Conservation (phyloP, 1,140 invertebrate genomes). For the Choristoneura fumiferana region DNA sequence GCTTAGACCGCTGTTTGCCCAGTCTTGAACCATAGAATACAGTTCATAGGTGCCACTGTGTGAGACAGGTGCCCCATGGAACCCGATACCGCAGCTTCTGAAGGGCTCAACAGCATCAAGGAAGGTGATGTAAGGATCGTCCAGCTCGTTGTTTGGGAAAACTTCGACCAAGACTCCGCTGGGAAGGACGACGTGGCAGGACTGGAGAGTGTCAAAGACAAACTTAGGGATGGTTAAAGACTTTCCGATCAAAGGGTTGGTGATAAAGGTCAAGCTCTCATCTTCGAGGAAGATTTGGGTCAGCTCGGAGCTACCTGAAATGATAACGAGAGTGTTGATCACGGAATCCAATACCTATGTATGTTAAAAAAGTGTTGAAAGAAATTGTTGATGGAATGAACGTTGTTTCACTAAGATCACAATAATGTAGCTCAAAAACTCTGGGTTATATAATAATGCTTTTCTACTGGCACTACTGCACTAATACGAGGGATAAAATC, state of each 20-base stretch:
- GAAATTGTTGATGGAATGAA: background rate
- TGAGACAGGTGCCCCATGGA: constrained; percentile 32
- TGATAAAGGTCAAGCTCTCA: constrained; percentile 29
- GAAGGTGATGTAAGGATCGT: constrained; percentile 30
- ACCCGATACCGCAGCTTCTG: constrained; percentile 36
- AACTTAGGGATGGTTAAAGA: constrained; percentile 36
- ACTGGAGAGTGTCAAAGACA: constrained; percentile 34
- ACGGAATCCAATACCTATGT: background rate
- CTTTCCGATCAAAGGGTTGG: constrained; percentile 31
- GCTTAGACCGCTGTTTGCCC: constrained; percentile 26
- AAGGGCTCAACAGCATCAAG: constrained; percentile 30
- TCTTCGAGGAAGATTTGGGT: constrained; percentile 36
- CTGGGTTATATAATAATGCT: too few relatives aligned
- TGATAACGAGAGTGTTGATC: background rate
- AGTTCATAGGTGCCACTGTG: constrained; percentile 52
- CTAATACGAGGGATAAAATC: too few relatives aligned
- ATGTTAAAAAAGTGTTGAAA: background rate
- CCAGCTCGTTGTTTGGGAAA: constrained; percentile 37
- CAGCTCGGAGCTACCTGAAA: constrained; percentile 33
- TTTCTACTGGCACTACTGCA: too few relatives aligned
- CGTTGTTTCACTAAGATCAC: too few relatives aligned
- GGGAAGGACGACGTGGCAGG: constrained; percentile 42
- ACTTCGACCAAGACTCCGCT: constrained; percentile 39
- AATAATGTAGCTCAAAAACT: too few relatives aligned
- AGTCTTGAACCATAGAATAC: constrained; percentile 31